These are phyloP conservation scores for Rhinolophus ferrumequinum DNA, from an alignment of 2,113 vertebrate species.

Conservation along the genomic window DNA sequence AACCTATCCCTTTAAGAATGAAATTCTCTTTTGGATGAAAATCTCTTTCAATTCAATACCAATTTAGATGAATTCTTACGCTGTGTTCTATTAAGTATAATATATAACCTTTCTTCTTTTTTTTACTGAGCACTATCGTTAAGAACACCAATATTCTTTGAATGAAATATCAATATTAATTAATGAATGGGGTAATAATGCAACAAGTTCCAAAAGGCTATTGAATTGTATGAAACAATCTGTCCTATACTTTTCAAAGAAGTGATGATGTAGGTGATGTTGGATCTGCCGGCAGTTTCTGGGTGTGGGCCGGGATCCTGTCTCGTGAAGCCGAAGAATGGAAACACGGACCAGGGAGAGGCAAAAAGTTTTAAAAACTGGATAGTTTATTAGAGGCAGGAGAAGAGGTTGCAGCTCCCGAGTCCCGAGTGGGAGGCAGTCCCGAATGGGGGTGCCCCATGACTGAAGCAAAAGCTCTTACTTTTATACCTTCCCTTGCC, in stretches of 20 bases:
- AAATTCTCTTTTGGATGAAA: constrained; percentile 17
- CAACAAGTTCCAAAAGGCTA: not conserved
- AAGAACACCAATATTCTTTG: not conserved
- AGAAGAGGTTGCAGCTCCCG: too few relatives aligned
- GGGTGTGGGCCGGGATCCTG: too few relatives aligned
- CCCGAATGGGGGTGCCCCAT: too few relatives aligned
- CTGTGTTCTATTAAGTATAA: not conserved
- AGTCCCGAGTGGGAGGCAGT: too few relatives aligned
- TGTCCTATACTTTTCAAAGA: not conserved
- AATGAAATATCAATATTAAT: not conserved
- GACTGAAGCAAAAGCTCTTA: too few relatives aligned
- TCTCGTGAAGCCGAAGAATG: too few relatives aligned
- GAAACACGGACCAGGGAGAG: too few relatives aligned
- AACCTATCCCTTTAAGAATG: not conserved
- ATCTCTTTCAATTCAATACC: not conserved
- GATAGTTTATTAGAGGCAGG: too few relatives aligned
- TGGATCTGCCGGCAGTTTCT: too few relatives aligned
- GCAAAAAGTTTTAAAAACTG: too few relatives aligned
- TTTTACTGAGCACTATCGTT: not conserved
- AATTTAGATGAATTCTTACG: not conserved
- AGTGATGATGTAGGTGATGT: too few relatives aligned
- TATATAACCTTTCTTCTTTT: not conserved
- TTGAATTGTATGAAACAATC: not conserved
- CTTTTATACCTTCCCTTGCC: too few relatives aligned
- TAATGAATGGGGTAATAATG: not conserved